phyloP scores from a whole-genome alignment of 2,888 invertebrate species.

The Drosophila sordidula region DNA sequence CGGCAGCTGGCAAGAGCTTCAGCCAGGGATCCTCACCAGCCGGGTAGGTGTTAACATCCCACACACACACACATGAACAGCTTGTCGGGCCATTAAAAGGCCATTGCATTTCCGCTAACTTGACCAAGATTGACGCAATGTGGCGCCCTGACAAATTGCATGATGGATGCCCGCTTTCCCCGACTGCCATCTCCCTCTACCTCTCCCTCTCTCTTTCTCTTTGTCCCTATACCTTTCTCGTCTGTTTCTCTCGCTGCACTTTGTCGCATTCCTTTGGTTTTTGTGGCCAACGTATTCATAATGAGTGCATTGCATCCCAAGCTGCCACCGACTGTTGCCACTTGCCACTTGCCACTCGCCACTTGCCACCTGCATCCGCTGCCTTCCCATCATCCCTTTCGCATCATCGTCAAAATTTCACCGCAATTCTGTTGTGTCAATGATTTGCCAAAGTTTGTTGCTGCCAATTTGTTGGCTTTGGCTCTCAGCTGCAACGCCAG shows the following conservation, averaged over 20 bases:
- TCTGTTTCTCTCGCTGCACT: constrained; percentile 17
- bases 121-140: constrained; percentile 39
- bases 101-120: constrained; percentile 36
- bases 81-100: constrained; percentile 44
- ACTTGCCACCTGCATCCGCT: constrained; percentile 15
- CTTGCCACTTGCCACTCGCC: constrained; percentile 25
- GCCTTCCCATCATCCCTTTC: constrained; percentile 24
- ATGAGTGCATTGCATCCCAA: constrained; percentile 49
- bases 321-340: constrained; percentile 34
- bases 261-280: constrained; percentile 73
- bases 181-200: background rate
- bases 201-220: background rate
- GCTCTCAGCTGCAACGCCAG: background rate
- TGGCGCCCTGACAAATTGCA: constrained; percentile 35
- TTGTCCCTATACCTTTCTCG: background rate
- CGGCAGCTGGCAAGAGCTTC: constrained; percentile 72
- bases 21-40: constrained; percentile 85
- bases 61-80: constrained; percentile 8
- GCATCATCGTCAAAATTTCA: constrained; percentile 50
- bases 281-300: constrained; percentile 60
- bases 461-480: constrained; percentile 39
- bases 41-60: constrained; percentile 75
- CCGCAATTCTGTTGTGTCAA: constrained; percentile 62
- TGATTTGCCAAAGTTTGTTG: constrained; percentile 34
- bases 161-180: constrained; percentile 56